Evolutionary conservation across 2,888 invertebrate species (phyloP), one percentile per base, ranked within the genome.

Genomic region (Caenorhabditis macrosperma): DNA sequence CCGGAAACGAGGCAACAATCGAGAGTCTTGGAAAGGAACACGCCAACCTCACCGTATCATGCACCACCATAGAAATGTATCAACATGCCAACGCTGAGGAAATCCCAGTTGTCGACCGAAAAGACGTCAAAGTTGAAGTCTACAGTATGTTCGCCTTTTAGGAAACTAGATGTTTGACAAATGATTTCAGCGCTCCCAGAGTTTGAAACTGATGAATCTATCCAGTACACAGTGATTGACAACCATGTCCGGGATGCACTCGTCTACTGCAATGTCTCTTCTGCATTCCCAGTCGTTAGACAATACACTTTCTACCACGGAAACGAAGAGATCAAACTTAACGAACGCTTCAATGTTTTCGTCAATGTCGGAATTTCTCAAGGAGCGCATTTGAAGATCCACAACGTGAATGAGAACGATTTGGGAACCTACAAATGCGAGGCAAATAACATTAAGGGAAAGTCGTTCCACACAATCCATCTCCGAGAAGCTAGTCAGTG

Each of bases 391-490:
- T 50, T 67, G 2, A 68, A 54, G 86, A 88, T 89, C 48, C 72
- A 78, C 20, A 66, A 85, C 57, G 86, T 89, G 0, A 74, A 85
- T 33, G 82, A 83, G 12, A 84, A 84, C 7, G 89, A 89, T 57
- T 83, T 87, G 60, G 86, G 85, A 22, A 79, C 82, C 24, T 89
- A 89, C 66, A 78, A 81, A 20, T 89, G 88, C 71, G 87, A 87
- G 38, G 89, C 85, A 12, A 87, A 84, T 83, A 89, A 89, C 64
- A 85, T 86, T 76, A 87, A 88, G 54, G 83, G 87, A 15, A 85
- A 82, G 35, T 74, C 82, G 7, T 75, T 72, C 12, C 87, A 86
- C 57, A 82, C 69, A 22, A 83, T 88, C 46, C 80, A 85, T 35
- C 82, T 89, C 24, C 83, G 85, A 68, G 84, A 84, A 80, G 86